Conservation (phyloP, 2,797 vertebrate species). For the Limnodromus scolopaceus region DNA sequence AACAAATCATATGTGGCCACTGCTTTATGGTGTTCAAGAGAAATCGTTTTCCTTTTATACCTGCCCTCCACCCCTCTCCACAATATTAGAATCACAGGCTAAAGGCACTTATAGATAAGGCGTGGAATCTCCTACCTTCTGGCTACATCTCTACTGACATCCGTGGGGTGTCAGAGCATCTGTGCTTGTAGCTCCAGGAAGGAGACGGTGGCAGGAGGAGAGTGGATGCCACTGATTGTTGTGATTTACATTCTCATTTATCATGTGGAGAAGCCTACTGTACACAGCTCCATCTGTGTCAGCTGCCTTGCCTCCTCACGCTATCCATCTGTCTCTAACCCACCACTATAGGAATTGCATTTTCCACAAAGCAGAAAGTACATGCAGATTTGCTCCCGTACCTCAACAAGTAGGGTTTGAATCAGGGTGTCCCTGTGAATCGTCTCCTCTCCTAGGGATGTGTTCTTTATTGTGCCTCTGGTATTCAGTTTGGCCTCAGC, state of each 20-base stretch:
- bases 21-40: neutral
- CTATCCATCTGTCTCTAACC: neutral
- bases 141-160: neutral
- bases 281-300: neutral
- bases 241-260: neutral
- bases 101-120: neutral
- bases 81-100: neutral
- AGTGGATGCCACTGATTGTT: neutral
- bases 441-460: neutral
- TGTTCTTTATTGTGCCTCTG: neutral
- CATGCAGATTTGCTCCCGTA: neutral
- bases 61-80: neutral
- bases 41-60: neutral
- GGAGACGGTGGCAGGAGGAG: neutral
- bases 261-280: neutral
- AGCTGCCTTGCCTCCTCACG: neutral
- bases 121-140: neutral
- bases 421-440: conserved; percentile 69
- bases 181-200: neutral
- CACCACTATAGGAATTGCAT: neutral
- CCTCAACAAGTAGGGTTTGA: conserved; percentile 70
- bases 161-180: fast-evolving
- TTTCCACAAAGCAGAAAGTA: neutral
- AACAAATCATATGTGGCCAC: neutral
- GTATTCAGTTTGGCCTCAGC: conserved; percentile 56